Evolutionary conservation across 2,113 vertebrate genomes (phyloP), one percentile per base, ranked within the genome.

Genomic region (Chionomys nivalis): DNA sequence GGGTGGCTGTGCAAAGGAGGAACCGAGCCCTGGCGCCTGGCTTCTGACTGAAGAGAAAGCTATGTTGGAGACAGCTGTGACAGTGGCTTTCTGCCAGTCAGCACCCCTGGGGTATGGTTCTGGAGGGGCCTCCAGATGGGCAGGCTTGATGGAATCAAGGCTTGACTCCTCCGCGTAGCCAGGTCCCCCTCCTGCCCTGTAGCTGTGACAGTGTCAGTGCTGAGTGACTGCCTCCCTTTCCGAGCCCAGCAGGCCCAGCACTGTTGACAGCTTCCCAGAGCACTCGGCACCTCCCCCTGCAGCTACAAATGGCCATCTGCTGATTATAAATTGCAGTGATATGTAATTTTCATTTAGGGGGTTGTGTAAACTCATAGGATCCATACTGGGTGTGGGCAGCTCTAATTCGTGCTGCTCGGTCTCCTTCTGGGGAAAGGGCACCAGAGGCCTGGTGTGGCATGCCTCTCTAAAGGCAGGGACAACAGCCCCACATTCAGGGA

Each of bases 281-380:
- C 91, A 58, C 49, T 86, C 81, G 23, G 52, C 2, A 0, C 77
- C 82, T 92, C 63, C 72, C 14, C 70, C 83, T 31, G 36, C 89
- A 63, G 91, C 77, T 94, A 21, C 6, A 5, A 95, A 61, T 55
- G 17, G 39, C 5, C 1, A 87, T 55, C 68, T 36, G 70, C 55
- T 47, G 61, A 63, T 95, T 87, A 83, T 78, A 94, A 95, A 92
- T 68, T 58, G 42, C 55, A 88, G 89, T 24, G 63, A 44, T 23
- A 4, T 52, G 63, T 95, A 61, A 87, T 89, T 89, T 97, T 92
- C 82, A 83, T 26, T 81, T 81, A 70, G 63, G 7, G 73, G 66
- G 36, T 47, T 90, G 93, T 49, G 14, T 68, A 94, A 86, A 89
- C 5, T 13, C 44, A 92, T 2, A 70, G 90, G 92, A 47, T 85